Evolutionary conservation across 2,888 invertebrate genomes (phyloP).

Genomic region (Girardia tigrina): DNA sequence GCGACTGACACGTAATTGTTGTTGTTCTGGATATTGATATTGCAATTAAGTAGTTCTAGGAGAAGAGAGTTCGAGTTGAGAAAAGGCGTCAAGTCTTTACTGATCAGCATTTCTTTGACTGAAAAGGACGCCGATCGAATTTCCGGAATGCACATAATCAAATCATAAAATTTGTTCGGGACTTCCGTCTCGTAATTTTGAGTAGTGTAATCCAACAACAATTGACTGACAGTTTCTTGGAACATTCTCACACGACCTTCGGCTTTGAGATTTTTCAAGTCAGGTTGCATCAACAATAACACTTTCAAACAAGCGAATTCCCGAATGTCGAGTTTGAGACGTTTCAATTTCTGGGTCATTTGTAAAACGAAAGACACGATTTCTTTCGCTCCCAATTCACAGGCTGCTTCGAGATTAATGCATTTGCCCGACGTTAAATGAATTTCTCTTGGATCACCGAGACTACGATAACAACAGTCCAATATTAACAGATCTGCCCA

Average conservation of each 20-base stretch:
- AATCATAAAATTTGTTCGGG: conserved; percentile 83
- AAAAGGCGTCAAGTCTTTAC: conserved; percentile 61
- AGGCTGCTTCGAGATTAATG: conserved; percentile 58
- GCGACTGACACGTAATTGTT: background rate
- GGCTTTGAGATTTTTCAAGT: conserved; percentile 77
- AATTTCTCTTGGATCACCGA: conserved; percentile 71
- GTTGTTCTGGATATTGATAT: conserved; percentile 23
- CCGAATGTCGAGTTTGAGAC: conserved; percentile 77
- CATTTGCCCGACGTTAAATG: conserved; percentile 53
- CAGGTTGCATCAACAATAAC: conserved; percentile 75
- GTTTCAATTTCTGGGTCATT: conserved; percentile 75
- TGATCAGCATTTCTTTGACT: conserved; percentile 77
- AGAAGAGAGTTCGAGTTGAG: conserved; percentile 61
- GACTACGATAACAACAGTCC: conserved; percentile 63
- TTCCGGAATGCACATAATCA: conserved; percentile 78
- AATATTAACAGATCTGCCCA: conserved; percentile 62
- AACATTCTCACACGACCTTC: conserved; percentile 82
- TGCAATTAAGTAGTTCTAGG: conserved; percentile 66
- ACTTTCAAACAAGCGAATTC: conserved; percentile 93
- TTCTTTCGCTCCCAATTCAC: conserved; percentile 57
- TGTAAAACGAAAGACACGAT: conserved; percentile 86
- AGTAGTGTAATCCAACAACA: conserved; percentile 75
- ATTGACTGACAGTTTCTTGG: conserved; percentile 80
- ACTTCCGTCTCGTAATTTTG: conserved; percentile 71
- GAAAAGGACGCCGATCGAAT: conserved; percentile 83